Base-by-base conservation (phyloP, 2,113 vertebrate species). In the Corythoichthys intestinalis region DNA sequence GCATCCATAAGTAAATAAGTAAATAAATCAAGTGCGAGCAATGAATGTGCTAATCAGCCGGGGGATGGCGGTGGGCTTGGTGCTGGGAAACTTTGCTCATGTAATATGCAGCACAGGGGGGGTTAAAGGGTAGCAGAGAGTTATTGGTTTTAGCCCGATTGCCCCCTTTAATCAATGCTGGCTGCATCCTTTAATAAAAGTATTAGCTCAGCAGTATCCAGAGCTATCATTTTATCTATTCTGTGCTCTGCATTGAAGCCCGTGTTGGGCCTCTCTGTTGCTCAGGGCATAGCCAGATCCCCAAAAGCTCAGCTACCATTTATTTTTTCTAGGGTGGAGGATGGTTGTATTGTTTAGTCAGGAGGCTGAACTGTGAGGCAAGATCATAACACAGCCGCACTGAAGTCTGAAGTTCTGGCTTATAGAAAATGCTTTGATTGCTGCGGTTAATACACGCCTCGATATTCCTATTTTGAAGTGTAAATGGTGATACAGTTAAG, bases 141-240 rank as follows among this genome's bases (percentile, higher is more conserved):
- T 91, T 93, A 93, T 93, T 93, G 92, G 91, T 90, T 90, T 90
- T 86, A 91, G 91, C 85, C 88, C 83, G 81, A 89, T 92, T 90
- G 85, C 90, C 90, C 87, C 91, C 91, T 91, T 93, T 92, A 93
- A 93, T 93, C 92, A 93, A 92, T 93, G 91, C 82, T 87, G 90
- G 90, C 91, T 92, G 91, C 90, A 93, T 92, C 88, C 90, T 93
- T 93, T 92, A 92, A 92, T 93, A 92, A 91, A 92, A 92, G 91
- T 87, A 93, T 92, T 92, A 92, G 90, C 91, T 92, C 91, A 92
- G 91, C 91, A 92, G 87, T 92, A 93, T 92, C 89, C 85, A 74
- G 85, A 44, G 76, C 83, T 89, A 91, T 92, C 86, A 87, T 91
- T 92, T 90, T 84, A 90, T 92, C 88, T 91, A 88, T 85, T 87